Conservation (phyloP, 1,140 invertebrate species). For the Lepeophtheirus salmonis region DNA sequence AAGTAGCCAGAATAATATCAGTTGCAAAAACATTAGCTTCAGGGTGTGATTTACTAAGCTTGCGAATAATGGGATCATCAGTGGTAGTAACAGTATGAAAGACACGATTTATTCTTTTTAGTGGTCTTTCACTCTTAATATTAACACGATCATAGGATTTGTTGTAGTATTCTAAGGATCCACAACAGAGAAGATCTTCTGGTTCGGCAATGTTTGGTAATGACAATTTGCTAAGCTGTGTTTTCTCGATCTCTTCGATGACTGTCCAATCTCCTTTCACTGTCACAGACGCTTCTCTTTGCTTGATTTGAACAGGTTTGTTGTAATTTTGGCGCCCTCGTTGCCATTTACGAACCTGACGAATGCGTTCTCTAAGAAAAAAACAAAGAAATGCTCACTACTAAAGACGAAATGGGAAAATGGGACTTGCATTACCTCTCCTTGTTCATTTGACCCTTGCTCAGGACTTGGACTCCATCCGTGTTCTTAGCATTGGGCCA, state of each 20-base stretch:
- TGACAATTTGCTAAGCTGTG: conserved; percentile 73
- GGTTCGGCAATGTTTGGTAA: conserved; percentile 67
- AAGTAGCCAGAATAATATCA: conserved; percentile 87
- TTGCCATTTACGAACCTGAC: conserved; percentile 53
- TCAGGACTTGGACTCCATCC: conserved; percentile 34
- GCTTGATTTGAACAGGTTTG: conserved; percentile 59
- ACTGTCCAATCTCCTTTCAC: conserved; percentile 90
- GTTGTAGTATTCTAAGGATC: conserved; percentile 90
- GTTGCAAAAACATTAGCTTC: conserved; percentile 91
- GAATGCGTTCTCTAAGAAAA: conserved; percentile 26
- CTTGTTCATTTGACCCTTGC: conserved; percentile 33
- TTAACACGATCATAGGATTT: conserved; percentile 91
- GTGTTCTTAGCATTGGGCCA: conserved; percentile 33
- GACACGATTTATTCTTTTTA: conserved; percentile 84
- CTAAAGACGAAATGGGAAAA: background rate
- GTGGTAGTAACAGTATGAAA: conserved; percentile 97
- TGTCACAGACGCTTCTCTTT: conserved; percentile 91
- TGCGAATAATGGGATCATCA: conserved; percentile 87
- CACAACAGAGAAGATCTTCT: conserved; percentile 58
- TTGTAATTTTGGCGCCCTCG: conserved; percentile 45
- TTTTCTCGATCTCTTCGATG: conserved; percentile 98
- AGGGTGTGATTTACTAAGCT: conserved; percentile 22
- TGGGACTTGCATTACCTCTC: conserved; percentile 30
- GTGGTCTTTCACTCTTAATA: conserved; percentile 77
- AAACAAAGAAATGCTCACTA: too few species aligned